Evolutionary conservation across 2,113 vertebrate species (phyloP), one percentile per base, ranked within the genome.

Genomic region (Myotis yumanensis): DNA sequence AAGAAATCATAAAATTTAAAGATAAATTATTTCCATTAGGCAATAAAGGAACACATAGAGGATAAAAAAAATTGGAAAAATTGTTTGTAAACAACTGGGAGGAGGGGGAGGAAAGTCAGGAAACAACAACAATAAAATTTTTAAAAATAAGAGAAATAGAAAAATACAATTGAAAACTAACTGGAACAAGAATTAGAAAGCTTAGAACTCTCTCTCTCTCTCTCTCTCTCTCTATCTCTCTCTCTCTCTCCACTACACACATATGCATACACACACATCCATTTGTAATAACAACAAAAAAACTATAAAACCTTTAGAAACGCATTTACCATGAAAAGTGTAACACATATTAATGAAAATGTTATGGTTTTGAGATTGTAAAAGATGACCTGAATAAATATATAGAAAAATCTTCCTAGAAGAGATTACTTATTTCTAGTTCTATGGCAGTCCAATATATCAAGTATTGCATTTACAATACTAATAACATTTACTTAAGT

Each of bases 391-490:
- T 82, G 5, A 83, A 64, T 40, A 40, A 62, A 64, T 43, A 72
- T 37, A 23, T 3, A 86, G 17, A 37, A 59, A 71, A 87, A 79
- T 80, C 2, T 48, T 16, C 5, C 32, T 73, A 86, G 40, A 59
- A 62, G 37, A 2, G 14, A 86, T 30, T 3, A 95, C 79, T 95
- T 51, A 68, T 71, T 82, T 96, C 37, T 91, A 91, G 6, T 66
- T 94, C 40, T 64, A 18, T 16, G 59, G 25, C 43, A 85, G 22
- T 51, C 11, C 20, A 80, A 73, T 7, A 30, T 62, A 46, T 5
- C 4, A 93, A 84, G 89, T 75, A 84, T 17, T 95, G 75, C 35
- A 97, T 93, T 94, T 91, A 90, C 95, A 83, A 81, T 52, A 92
- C 90, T 1, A 0, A 90, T 95, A 97, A 93, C 46, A 92, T 90